Conservation (phyloP, 2,888 invertebrate species). For the Torymus auratus region DNA sequence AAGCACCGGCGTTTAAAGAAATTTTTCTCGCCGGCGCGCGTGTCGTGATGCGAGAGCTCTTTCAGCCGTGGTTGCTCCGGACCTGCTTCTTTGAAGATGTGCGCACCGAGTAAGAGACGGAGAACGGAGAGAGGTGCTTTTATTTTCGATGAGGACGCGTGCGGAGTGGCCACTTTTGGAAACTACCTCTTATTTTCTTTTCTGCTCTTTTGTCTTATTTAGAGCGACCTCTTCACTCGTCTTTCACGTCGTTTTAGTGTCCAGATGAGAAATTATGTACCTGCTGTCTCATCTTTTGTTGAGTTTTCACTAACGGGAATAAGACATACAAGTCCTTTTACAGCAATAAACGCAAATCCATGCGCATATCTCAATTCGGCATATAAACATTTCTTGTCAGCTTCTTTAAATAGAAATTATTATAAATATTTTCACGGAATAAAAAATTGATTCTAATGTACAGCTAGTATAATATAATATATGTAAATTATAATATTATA, state of each 20-base stretch:
- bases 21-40: conserved; percentile 14
- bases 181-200: conserved; percentile 1
- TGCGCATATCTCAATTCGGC: no score
- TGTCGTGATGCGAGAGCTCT: background rate
- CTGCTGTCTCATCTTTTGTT: conserved; percentile 5
- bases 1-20: conserved; percentile 29
- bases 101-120: no score
- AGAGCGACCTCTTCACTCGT: background rate
- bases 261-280: conserved; percentile 5
- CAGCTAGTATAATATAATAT: no score
- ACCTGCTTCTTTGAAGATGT: no score
- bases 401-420: no score
- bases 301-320: background rate
- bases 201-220: background rate
- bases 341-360: no score
- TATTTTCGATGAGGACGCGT: conserved; percentile 14
- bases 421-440: no score
- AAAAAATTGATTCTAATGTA: no score
- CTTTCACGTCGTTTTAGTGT: background rate
- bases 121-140: background rate
- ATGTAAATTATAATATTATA: no score
- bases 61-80: background rate
- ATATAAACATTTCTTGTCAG: no score
- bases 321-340: background rate
- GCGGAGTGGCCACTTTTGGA: conserved; percentile 4